These are phyloP conservation scores for Brachionus koreanus DNA, from an alignment of 1,140 invertebrate species.

Conservation along the genomic window DNA sequence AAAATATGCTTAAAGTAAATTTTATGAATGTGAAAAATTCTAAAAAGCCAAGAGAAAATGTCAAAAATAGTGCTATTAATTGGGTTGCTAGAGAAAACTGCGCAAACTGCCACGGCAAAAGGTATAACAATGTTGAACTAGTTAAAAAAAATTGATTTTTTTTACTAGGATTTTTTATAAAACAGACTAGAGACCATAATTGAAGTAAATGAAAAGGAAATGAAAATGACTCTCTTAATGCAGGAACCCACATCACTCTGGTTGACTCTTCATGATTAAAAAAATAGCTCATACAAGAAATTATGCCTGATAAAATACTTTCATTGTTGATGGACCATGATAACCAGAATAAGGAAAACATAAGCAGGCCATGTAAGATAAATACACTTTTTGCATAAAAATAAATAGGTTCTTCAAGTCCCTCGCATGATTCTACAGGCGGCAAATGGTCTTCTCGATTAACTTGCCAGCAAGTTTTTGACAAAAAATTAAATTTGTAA, in stretches of 20 bases:
- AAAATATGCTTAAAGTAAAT: constrained; percentile 49
- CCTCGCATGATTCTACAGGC: constrained; percentile 70
- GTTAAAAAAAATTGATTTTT: background rate
- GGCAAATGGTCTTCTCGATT: constrained; percentile 65
- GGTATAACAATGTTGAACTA: constrained; percentile 50
- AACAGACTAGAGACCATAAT: constrained; percentile 57
- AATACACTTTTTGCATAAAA: constrained; percentile 72
- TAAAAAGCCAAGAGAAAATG: constrained; percentile 66
- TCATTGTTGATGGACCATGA: constrained; percentile 61
- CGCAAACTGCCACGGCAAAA: constrained; percentile 63
- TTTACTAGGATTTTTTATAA: constrained; percentile 53
- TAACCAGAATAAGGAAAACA: constrained; percentile 65
- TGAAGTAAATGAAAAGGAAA: constrained; percentile 66
- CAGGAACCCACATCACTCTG: constrained; percentile 77
- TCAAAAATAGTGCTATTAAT: constrained; percentile 58
- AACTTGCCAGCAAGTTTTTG: constrained; percentile 64
- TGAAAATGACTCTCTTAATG: constrained; percentile 75
- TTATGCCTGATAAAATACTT: constrained; percentile 64
- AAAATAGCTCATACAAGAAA: constrained; percentile 69
- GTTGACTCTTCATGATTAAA: constrained; percentile 74
- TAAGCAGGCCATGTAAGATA: constrained; percentile 65
- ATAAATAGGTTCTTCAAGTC: constrained; percentile 69
- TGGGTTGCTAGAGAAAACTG: constrained; percentile 74
- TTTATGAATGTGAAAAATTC: constrained; percentile 55
- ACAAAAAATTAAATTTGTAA: constrained; percentile 46